These are phyloP conservation scores for Eriosoma lanigerum DNA, from an alignment of 1,140 invertebrate genomes.

Conservation along the genomic window DNA sequence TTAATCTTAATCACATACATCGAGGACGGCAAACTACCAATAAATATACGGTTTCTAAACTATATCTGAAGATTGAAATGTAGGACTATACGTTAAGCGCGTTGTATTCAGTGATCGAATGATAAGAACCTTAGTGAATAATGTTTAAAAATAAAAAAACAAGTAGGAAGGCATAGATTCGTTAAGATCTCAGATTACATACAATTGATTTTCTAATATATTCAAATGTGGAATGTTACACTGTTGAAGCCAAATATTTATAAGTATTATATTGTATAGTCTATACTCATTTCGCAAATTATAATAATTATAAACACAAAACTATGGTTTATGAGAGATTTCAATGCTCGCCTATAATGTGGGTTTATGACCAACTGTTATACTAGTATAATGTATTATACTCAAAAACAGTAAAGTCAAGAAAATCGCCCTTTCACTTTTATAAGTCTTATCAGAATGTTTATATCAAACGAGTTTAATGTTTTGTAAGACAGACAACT, in stretches of 20 bases:
- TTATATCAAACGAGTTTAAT: background rate
- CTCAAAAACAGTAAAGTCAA: background rate
- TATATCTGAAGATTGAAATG: background rate
- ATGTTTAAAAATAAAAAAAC: constrained; percentile 13
- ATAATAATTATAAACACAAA: constrained; percentile 21
- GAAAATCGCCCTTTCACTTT: background rate
- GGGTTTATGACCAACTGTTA: background rate
- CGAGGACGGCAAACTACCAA: background rate
- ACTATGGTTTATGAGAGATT: background rate
- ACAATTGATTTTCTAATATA: background rate
- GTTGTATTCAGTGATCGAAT: background rate
- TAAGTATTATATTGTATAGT: background rate
- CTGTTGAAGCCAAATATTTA: background rate
- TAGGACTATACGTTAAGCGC: no score
- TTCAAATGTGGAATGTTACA: background rate
- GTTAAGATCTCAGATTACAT: constrained; percentile 16
- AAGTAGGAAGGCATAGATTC: background rate
- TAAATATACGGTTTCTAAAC: background rate
- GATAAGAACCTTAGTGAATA: background rate
- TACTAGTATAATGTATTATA: background rate
- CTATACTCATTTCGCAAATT: background rate
- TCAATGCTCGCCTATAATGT: background rate
- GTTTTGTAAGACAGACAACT: no score
- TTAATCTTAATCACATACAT: background rate
- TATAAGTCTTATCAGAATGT: background rate